Evolutionary conservation across 2,113 vertebrate genomes (phyloP).

Genomic region (Agapornis roseicollis): DNA sequence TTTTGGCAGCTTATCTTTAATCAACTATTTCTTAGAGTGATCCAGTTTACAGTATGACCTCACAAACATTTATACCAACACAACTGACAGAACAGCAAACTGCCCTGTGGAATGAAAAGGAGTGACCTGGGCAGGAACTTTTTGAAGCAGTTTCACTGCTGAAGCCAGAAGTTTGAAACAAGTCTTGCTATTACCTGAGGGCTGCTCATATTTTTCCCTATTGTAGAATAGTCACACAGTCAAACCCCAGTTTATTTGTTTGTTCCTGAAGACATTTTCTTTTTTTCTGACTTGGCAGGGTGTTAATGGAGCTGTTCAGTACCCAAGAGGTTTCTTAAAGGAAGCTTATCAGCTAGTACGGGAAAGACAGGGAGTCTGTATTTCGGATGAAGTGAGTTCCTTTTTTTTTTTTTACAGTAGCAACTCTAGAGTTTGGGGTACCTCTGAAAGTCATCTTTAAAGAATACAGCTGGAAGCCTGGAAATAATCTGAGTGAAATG

Average conservation of each 20-base stretch:
- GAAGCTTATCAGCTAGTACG: slow-evolving; percentile 84
- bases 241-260: neutral
- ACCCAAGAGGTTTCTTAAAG: slow-evolving; percentile 88
- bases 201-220: neutral
- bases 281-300: slow-evolving; percentile 75
- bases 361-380: slow-evolving; percentile 87
- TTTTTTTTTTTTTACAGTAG: neutral
- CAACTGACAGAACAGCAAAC: accelerated
- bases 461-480: neutral
- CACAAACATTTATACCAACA: neutral
- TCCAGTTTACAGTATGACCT: neutral
- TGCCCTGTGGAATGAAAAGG: neutral
- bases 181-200: neutral
- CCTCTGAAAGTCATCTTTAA: neutral
- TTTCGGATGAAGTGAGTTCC: slow-evolving; percentile 89
- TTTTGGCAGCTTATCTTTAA: neutral
- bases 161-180: neutral
- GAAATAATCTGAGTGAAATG: neutral
- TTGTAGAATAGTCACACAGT: neutral
- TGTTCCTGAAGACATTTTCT: neutral
- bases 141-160: neutral
- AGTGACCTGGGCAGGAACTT: neutral
- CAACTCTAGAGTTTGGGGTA: neutral
- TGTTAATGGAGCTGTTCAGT: slow-evolving; percentile 88
- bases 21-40: neutral